Percentiles rank a stretch among this genome's conserved stretches.
These are phyloP conservation scores for Aspidiotus rigidus DNA, from an alignment of 2,888 invertebrate genomes.

Conservation along the genomic window DNA sequence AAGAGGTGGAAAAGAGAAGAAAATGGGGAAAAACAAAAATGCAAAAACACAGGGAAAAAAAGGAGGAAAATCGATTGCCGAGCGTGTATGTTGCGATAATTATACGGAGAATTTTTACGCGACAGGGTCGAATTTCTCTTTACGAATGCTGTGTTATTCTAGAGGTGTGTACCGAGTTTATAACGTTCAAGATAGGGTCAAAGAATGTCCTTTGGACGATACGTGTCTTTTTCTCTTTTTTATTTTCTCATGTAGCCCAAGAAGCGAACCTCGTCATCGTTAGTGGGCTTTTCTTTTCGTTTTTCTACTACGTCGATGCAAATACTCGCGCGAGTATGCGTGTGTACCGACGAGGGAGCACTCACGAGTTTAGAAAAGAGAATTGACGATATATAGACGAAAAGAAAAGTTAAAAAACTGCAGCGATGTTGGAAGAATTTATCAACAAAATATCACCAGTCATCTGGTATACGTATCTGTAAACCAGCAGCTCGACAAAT, in stretches of 20 bases:
- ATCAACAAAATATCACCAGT: too few species aligned
- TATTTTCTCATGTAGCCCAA: neutral
- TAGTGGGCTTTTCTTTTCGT: too few species aligned
- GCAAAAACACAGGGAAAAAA: neutral
- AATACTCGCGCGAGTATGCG: too few species aligned
- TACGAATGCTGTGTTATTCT: neutral
- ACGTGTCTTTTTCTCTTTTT: neutral
- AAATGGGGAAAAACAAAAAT: neutral
- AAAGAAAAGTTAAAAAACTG: too few species aligned
- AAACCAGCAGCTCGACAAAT: too few species aligned
- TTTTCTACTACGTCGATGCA: too few species aligned
- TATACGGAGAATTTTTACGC: neutral
- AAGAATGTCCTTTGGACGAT: neutral
- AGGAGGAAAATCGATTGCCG: neutral
- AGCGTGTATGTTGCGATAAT: conserved; percentile 4
- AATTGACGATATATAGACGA: too few species aligned
- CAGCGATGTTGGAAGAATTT: too few species aligned
- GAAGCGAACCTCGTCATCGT: too few species aligned
- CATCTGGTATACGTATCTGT: too few species aligned
- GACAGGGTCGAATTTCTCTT: neutral
- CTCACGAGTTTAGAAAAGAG: too few species aligned
- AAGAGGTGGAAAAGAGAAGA: neutral
- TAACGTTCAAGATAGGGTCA: neutral
- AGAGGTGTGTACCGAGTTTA: neutral
- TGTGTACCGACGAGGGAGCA: too few species aligned